Evolutionary conservation across 1,140 invertebrate genomes (phyloP), one percentile per base, ranked within the genome.

Genomic region (Atta cephalotes): DNA sequence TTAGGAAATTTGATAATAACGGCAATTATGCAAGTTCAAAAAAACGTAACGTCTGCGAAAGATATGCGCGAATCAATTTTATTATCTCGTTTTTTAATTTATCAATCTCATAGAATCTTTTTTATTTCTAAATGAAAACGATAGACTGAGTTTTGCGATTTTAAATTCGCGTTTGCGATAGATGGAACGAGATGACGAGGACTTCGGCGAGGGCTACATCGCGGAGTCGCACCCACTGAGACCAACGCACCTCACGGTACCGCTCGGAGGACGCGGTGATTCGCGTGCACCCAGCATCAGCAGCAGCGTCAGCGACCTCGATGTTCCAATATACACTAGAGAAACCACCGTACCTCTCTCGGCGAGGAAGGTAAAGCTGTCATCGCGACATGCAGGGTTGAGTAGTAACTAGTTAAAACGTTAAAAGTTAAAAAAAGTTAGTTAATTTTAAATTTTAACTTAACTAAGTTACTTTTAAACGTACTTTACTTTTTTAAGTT

Each of bases 241-340:
- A 74, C 95, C 95, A 9, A 95, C 95, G 2, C 94, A 95, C 53
- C 93, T 96, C 31, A 94, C 95, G 45, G 93, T 96, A 0, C 96
- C 96, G 0, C 74, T 91, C 51, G 82, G 89, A 25, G 91, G 92
- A 18, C 90, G 92, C 62, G 78, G 92, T 66, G 92, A 95, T n/a
- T 95, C 95, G 3, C 91, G 95, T 71, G 92, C 95, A 10, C 92
- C 94, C 3, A 96, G 96, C 87, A 95, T 96, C 72, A 96, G 96
- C 12, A 96, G 96, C 80, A 96, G 95, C 81, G 93, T 96, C 62
- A 96, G 95, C 80, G 96, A 96, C 86, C 94, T 96, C 91, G 96
- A 96, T 86, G 95, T 95, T 25, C 96, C 96, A 7, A 96, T 96
- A 89, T 96, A 96, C 85, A 93, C 95, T 14, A 93, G 95, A 5